These are phyloP conservation scores for Coecobrya sp. DNA, from an alignment of 2,888 invertebrate genomes.

Conservation along the genomic window DNA sequence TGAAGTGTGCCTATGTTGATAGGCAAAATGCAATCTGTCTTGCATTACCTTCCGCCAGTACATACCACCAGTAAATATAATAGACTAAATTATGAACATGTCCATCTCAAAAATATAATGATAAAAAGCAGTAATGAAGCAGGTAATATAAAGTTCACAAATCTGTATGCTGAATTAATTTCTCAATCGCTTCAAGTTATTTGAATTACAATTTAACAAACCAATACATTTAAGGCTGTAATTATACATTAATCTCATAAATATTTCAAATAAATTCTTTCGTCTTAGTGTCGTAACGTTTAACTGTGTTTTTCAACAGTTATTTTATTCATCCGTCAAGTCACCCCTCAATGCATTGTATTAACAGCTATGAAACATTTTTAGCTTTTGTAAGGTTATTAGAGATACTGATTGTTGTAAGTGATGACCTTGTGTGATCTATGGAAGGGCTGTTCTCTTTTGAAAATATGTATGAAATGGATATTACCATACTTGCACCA, in stretches of 20 bases:
- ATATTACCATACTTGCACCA: not conserved
- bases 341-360: not conserved
- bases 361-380: not conserved
- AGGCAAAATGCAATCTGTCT: too few species aligned
- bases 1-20: too few species aligned
- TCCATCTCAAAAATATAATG: too few species aligned
- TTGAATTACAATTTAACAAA: not conserved
- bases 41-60: too few species aligned
- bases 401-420: not conserved
- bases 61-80: too few species aligned
- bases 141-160: too few species aligned
- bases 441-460: constrained; percentile 25
- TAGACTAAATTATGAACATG: too few species aligned
- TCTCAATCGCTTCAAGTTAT: too few species aligned
- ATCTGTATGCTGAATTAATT: too few species aligned
- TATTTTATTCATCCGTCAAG: not conserved
- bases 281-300: not conserved
- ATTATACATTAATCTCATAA: constrained; percentile 34
- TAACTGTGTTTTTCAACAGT: not conserved
- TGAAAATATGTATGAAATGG: not conserved
- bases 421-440: constrained; percentile 68
- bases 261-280: constrained; percentile 40
- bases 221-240: not conserved
- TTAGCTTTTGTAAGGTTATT: not conserved
- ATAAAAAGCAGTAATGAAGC: too few species aligned